Evolutionary conservation across 2,113 vertebrate species (phyloP).

Genomic region (Electrona antarctica): DNA sequence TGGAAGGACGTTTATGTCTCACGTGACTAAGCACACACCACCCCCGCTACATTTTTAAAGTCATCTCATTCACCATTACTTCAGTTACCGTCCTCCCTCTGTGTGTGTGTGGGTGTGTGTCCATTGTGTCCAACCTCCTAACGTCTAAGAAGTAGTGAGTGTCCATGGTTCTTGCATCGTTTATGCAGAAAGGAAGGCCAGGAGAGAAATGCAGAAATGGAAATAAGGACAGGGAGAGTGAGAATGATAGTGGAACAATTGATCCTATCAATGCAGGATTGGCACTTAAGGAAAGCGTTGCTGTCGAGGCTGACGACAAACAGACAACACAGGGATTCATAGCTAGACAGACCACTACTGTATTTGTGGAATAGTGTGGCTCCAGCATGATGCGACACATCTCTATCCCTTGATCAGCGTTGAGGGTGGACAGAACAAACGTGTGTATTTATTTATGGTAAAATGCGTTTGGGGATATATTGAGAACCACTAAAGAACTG

Average conservation of each 20-base stretch:
- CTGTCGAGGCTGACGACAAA: conserved; percentile 16
- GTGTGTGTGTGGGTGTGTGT: background rate
- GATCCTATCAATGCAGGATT: background rate
- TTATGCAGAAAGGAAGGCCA: background rate
- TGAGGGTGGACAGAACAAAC: conserved; percentile 32
- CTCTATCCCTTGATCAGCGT: conserved; percentile 27
- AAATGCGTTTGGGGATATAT: conserved; percentile 2
- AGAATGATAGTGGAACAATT: conserved; percentile 18
- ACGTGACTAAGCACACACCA: conserved; percentile 39
- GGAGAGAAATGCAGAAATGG: background rate
- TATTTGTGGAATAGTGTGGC: conserved; percentile 30
- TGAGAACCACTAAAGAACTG: background rate
- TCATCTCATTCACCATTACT: conserved; percentile 20
- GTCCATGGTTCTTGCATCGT: conserved; percentile 1
- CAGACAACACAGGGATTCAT: conserved; percentile 42
- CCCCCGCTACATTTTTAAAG: conserved; percentile 34
- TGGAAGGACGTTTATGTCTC: conserved; percentile 51
- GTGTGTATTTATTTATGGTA: conserved; percentile 45
- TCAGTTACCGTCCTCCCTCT: conserved; percentile 21
- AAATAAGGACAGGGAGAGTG: background rate
- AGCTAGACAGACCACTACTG: conserved; percentile 43
- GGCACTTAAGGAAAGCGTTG: conserved; percentile 9
- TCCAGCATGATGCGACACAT: conserved; percentile 20
- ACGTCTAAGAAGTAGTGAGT: background rate
- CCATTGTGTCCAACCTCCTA: no score